Conservation (phyloP, 1,140 invertebrate genomes). For the Vanessa tameamea region DNA sequence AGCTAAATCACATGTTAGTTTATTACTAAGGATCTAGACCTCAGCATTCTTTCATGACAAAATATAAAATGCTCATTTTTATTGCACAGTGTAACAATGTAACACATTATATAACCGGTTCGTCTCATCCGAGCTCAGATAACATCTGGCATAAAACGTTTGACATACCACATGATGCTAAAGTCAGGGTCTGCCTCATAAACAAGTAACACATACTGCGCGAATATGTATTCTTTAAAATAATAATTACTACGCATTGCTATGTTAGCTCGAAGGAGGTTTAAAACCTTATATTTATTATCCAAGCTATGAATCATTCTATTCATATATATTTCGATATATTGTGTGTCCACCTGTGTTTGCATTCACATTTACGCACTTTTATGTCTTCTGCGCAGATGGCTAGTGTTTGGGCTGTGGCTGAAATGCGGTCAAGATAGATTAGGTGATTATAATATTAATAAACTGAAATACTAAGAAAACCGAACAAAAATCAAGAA, state of each 20-base stretch:
- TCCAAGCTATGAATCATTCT: too few relatives aligned
- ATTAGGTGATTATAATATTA: too few relatives aligned
- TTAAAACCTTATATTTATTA: neutral
- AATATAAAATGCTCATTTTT: neutral
- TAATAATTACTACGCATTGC: neutral
- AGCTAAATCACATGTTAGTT: too few relatives aligned
- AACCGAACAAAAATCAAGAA: too few relatives aligned
- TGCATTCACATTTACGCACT: too few relatives aligned
- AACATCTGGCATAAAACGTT: constrained; percentile 19
- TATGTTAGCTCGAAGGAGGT: neutral
- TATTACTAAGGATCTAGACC: too few relatives aligned
- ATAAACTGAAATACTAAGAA: too few relatives aligned
- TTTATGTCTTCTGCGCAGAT: too few relatives aligned
- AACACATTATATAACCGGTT: constrained; percentile 10
- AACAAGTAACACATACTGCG: neutral
- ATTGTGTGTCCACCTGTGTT: too few relatives aligned
- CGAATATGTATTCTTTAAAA: neutral
- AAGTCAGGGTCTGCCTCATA: neutral
- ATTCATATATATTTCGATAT: too few relatives aligned
- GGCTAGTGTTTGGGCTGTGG: too few relatives aligned
- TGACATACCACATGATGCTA: constrained; percentile 7
- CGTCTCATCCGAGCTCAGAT: constrained; percentile 2
- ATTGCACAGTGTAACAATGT: neutral
- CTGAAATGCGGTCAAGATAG: too few relatives aligned
- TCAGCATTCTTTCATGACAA: neutral